Conservation (phyloP, 1,140 invertebrate genomes). For the Hycleus cichorii region DNA sequence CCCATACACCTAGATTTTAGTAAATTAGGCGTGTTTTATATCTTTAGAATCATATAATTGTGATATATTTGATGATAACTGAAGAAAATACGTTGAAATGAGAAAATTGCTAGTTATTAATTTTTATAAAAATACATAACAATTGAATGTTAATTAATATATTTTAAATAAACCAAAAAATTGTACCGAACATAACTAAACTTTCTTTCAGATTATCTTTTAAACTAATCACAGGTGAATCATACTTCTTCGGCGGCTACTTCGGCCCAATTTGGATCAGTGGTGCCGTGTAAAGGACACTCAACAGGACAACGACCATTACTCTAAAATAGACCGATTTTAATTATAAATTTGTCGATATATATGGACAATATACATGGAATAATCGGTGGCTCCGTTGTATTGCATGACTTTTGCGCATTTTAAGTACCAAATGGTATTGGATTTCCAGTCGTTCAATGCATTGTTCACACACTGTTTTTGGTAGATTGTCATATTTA, state of each 20-base stretch:
- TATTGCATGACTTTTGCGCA: constrained; percentile 24
- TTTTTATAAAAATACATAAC: constrained; percentile 4
- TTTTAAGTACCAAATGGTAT: constrained; percentile 29
- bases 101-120: not conserved
- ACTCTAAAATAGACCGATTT: constrained; percentile 21
- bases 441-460: constrained; percentile 28
- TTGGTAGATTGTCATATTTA: constrained; percentile 33
- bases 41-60: constrained; percentile 12
- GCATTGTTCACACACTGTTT: constrained; percentile 33
- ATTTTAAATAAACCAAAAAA: constrained; percentile 9
- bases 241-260: constrained; percentile 2
- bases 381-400: constrained; percentile 23
- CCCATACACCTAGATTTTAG: too few relatives aligned
- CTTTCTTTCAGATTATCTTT: too few relatives aligned
- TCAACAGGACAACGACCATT: constrained; percentile 29
- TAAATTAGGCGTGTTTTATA: too few relatives aligned
- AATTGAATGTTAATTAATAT: constrained; percentile 15
- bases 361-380: constrained; percentile 20
- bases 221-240: not conserved
- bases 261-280: constrained; percentile 15
- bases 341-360: not conserved
- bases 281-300: constrained; percentile 26
- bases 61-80: constrained; percentile 7
- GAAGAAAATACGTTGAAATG: too few relatives aligned
- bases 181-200: too few relatives aligned